Percentiles rank a stretch among this genome's conserved stretches.
Evolutionary conservation across 2,113 vertebrate species (phyloP).

Genomic region (Dasyornis broadbenti): DNA sequence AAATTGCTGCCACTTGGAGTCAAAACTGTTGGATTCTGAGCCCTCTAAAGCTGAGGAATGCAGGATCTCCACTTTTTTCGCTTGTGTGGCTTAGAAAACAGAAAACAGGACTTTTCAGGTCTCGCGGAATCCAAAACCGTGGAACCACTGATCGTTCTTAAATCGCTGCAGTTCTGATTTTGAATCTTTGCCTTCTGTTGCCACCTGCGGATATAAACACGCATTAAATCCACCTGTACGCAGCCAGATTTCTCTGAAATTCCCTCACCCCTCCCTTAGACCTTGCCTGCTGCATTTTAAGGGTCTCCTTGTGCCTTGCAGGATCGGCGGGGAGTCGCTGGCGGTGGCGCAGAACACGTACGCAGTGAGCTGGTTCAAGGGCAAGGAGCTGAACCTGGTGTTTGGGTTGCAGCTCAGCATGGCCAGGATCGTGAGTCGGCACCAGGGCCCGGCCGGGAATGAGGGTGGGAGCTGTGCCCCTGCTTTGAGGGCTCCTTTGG

Average conservation of each 20-base stretch:
- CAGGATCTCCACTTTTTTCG: neutral
- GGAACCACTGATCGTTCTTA: fast-evolving
- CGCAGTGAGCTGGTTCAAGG: conserved; percentile 98
- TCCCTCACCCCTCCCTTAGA: fast-evolving
- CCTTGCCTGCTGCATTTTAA: neutral
- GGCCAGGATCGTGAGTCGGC: conserved; percentile 86
- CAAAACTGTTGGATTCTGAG: neutral
- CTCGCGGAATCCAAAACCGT: neutral
- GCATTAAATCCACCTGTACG: fast-evolving
- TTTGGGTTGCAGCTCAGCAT: conserved; percentile 97
- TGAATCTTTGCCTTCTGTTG: fast-evolving
- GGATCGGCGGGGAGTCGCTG: conserved; percentile 94
- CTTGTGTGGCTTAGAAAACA: neutral
- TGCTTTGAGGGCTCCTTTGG: fast-evolving
- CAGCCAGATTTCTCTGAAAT: neutral
- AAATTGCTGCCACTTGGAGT: fast-evolving
- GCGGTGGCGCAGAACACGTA: conserved; percentile 97
- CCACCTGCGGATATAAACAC: fast-evolving
- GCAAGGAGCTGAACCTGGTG: conserved; percentile 94
- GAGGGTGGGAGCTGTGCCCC: neutral
- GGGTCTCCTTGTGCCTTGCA: neutral
- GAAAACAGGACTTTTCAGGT: neutral
- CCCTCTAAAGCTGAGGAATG: neutral
- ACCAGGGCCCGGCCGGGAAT: fast-evolving
- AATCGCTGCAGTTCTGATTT: fast-evolving